These are phyloP conservation scores for Passerculus sandwichensis DNA, from an alignment of 2,797 vertebrate genomes.

Conservation along the genomic window DNA sequence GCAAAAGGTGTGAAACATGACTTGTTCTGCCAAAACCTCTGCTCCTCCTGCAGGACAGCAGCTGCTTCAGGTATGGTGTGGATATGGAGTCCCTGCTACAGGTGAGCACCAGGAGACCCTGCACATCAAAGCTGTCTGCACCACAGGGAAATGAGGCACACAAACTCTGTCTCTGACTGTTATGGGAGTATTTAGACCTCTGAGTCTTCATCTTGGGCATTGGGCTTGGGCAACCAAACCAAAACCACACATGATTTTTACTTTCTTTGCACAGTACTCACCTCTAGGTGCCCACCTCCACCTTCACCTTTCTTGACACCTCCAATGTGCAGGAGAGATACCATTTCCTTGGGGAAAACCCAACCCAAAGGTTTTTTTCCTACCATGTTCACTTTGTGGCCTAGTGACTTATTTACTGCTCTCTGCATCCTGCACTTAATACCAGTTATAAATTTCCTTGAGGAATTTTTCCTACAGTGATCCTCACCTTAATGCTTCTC, in stretches of 20 bases:
- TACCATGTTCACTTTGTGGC: not conserved
- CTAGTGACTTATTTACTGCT: not conserved
- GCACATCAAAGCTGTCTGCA: not conserved
- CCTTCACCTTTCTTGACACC: not conserved
- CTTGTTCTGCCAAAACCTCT: not conserved
- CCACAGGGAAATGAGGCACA: not conserved
- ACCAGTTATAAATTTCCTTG: not conserved
- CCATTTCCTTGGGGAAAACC: fast-evolving
- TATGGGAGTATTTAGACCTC: not conserved
- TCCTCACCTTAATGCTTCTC: not conserved
- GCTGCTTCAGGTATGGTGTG: not conserved
- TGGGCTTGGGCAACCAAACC: not conserved
- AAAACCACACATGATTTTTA: not conserved
- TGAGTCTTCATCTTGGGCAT: not conserved
- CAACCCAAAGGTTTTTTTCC: not conserved
- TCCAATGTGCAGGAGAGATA: not conserved
- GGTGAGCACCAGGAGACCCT: not conserved
- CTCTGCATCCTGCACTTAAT: not conserved
- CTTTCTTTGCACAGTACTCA: not conserved
- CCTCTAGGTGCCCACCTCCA: not conserved
- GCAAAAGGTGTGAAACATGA: not conserved
- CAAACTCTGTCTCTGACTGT: not conserved
- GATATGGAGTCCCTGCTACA: not conserved
- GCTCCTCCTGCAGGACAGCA: not conserved
- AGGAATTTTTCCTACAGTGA: not conserved